phyloP scores from a whole-genome alignment of 1,140 invertebrate species.

The Proctacanthus coquilletti region DNA sequence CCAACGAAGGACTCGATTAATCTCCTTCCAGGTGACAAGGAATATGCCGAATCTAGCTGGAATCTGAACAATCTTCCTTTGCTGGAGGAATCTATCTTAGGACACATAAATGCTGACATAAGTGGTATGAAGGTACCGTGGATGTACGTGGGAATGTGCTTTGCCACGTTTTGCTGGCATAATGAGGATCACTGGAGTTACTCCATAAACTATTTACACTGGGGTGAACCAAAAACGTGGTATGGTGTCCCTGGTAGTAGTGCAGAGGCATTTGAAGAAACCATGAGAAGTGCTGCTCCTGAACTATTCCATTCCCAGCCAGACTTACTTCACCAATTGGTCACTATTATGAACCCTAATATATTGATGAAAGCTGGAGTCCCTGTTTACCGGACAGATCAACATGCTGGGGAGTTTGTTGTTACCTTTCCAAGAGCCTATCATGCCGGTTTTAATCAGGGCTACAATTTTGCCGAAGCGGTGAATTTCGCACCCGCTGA shows the following conservation, averaged over 20 bases:
- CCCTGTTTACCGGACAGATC: slow-evolving; percentile 67
- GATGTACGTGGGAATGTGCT: slow-evolving; percentile 99
- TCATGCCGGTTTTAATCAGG: slow-evolving; percentile 99
- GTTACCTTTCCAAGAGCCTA: slow-evolving; percentile 98
- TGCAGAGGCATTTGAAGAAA: slow-evolving; percentile 87
- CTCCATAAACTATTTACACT: slow-evolving; percentile 98
- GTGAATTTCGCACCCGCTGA: slow-evolving; percentile 99
- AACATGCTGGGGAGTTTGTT: slow-evolving; percentile 97
- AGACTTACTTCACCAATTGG: slow-evolving; percentile 89
- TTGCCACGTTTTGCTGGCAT: slow-evolving; percentile 99
- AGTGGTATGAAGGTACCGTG: slow-evolving; percentile 83
- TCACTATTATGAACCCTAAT: slow-evolving; percentile 99
- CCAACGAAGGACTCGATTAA: slow-evolving; percentile 75
- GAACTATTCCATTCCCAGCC: slow-evolving; percentile 92
- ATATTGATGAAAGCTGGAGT: slow-evolving; percentile 75
- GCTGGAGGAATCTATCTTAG: slow-evolving; percentile 78
- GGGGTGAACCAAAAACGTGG: slow-evolving; percentile 81
- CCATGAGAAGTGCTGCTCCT: slow-evolving; percentile 88
- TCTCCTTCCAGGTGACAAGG: slow-evolving; percentile 57
- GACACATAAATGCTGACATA: slow-evolving; percentile 95
- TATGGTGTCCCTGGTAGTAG: slow-evolving; percentile 90
- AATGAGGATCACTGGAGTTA: slow-evolving; percentile 99
- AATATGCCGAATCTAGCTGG: slow-evolving; percentile 92
- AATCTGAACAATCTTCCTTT: slow-evolving; percentile 97
- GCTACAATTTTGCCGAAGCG: slow-evolving; percentile 99